Percentiles rank a stretch among this genome's conserved stretches.
Conservation (phyloP, 2,797 vertebrate species). For the Benthosema pterotum region DNA sequence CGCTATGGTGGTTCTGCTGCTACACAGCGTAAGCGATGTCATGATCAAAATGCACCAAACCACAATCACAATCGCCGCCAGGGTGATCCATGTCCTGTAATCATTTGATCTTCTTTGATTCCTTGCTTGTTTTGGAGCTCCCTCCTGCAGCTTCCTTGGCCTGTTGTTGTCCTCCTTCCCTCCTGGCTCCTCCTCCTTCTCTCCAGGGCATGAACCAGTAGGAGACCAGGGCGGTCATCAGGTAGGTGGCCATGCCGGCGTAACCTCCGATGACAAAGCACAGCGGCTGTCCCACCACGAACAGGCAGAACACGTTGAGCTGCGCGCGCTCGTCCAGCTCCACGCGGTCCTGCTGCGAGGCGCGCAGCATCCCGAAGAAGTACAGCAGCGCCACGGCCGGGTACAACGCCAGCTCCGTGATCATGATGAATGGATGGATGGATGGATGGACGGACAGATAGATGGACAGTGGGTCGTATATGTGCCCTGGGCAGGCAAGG, state of each 20-base stretch:
- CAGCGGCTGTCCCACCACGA: constrained; percentile 81
- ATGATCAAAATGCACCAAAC: no score
- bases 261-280: constrained; percentile 79
- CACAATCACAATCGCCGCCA: no score
- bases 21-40: no score
- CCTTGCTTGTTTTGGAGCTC: no score
- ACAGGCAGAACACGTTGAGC: constrained; percentile 84
- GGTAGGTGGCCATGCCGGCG: constrained; percentile 79
- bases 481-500: no score
- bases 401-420: constrained; percentile 79
- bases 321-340: constrained; percentile 79
- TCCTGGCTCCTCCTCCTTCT: background rate
- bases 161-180: no score
- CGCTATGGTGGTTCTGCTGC: no score
- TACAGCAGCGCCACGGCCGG: constrained; percentile 81
- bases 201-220: constrained; percentile 81
- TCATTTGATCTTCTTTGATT: no score
- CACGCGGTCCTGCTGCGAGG: constrained; percentile 65
- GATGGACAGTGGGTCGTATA: no score
- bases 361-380: constrained; percentile 79
- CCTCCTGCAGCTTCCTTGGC: no score
- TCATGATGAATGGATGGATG: constrained; percentile 59
- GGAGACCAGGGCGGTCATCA: constrained; percentile 76
- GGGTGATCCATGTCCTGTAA: no score
- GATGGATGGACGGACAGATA: no score